A percentile compares a stretch with the other conserved stretches of the same genome.
These are phyloP conservation scores for Hydrochoerus hydrochaeris DNA, from an alignment of 2,113 vertebrate genomes.

Conservation along the genomic window DNA sequence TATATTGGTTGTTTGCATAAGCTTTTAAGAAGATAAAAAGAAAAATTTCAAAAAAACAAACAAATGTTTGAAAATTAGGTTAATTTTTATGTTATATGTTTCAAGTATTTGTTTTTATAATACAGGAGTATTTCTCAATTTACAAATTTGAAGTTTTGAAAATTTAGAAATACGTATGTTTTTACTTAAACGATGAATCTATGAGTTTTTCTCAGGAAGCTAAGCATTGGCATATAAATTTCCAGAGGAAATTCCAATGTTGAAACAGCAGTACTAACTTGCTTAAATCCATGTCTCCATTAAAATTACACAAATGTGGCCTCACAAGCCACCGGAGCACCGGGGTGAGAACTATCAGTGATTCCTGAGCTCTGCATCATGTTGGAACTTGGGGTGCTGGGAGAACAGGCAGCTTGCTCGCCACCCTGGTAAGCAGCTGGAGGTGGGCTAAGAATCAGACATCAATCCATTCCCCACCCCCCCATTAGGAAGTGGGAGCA, in stretches of 20 bases:
- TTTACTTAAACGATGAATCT: neutral
- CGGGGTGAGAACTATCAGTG: too few relatives aligned
- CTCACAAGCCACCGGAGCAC: too few relatives aligned
- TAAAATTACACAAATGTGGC: neutral
- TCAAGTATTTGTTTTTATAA: neutral
- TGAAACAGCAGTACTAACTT: neutral
- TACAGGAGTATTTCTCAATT: neutral
- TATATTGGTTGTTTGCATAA: neutral
- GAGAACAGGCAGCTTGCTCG: too few relatives aligned
- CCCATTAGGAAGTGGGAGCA: too few relatives aligned
- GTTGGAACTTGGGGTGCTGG: too few relatives aligned
- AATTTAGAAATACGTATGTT: neutral
- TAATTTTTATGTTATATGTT: constrained; percentile 8
- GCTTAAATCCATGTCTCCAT: neutral
- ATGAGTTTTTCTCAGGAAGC: constrained; percentile 1
- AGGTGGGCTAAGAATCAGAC: too few relatives aligned
- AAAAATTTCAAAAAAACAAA: neutral
- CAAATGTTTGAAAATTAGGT: neutral
- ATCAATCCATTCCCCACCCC: too few relatives aligned
- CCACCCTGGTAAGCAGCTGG: too few relatives aligned
- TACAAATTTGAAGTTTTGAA: neutral
- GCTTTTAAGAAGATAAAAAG: neutral
- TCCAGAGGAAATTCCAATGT: neutral
- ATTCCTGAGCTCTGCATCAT: too few relatives aligned
- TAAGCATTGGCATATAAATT: neutral